Percentiles rank a stretch among this genome's conserved stretches.
Conservation (phyloP, 1,140 invertebrate species). For the Hermetia illucens region DNA sequence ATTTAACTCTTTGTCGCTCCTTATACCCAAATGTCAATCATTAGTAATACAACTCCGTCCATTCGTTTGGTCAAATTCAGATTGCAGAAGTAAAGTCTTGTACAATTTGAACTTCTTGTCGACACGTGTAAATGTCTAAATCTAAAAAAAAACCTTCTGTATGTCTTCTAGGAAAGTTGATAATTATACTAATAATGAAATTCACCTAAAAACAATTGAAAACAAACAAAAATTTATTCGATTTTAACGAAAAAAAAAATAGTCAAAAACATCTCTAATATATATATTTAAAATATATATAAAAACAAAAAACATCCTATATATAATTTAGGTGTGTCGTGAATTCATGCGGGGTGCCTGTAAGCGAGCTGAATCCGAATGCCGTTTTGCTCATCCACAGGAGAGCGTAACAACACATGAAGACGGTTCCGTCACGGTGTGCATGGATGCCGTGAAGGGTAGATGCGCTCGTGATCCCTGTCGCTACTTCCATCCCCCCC, state of each 20-base stretch:
- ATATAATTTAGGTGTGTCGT: conserved; percentile 78
- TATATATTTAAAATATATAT: not conserved
- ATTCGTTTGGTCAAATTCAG: too few relatives aligned
- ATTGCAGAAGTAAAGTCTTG: too few relatives aligned
- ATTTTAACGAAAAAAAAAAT: conserved; percentile 2
- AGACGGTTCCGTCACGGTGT: conserved; percentile 94
- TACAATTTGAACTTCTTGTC: too few relatives aligned
- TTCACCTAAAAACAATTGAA: not conserved
- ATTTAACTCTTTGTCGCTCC: too few relatives aligned
- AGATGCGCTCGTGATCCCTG: conserved; percentile 90
- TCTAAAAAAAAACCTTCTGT: too few relatives aligned
- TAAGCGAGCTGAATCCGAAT: conserved; percentile 89
- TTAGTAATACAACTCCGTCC: too few relatives aligned
- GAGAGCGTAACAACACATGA: conserved; percentile 83
- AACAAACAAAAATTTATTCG: not conserved
- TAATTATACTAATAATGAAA: too few relatives aligned
- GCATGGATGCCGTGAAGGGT: conserved; percentile 97
- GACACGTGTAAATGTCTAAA: too few relatives aligned
- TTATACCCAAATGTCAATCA: too few relatives aligned
- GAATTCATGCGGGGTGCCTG: conserved; percentile 95
- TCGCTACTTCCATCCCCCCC: conserved; percentile 94
- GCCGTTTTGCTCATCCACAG: conserved; percentile 94
- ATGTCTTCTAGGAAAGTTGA: too few relatives aligned
- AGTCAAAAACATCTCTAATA: not conserved
- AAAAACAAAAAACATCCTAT: conserved; percentile 10